Base-by-base conservation (phyloP, 2,888 invertebrate species). In the Eupithecia exiguata region DNA sequence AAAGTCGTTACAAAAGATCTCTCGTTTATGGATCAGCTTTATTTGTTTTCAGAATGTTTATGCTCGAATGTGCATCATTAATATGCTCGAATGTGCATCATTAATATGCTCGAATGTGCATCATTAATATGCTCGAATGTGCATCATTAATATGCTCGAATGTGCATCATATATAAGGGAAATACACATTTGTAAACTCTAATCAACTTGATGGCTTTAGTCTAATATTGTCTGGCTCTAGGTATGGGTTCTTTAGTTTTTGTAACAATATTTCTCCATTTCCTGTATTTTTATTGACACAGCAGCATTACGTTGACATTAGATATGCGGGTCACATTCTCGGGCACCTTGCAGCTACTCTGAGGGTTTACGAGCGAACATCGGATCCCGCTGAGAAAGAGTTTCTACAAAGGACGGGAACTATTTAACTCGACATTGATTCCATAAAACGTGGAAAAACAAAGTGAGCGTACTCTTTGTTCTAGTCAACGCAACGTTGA, bases 251-350 rank as follows among this genome's bases (percentile, higher is more conserved):
- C 18, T n/a, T 18, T 46, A 46, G 46, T 18, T 5, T 30, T 30
- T 61, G 61, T 61, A 16, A 16, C 5, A 61, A 30, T 16, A 61
- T 61, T 30, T 30, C 30, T 30, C 30, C 2, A 61, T 61, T 16
- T 61, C 1, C 9, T 21, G n/a, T n/a, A 46, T 46, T 46, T 43
- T 46, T 46, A n/a, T 46, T n/a, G 46, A 18, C 7, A 18, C 46
- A 46, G 18, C 46, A 18, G 7, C 46, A 61, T 61, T 61, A 71
- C 38, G 58, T 58, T 30, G 49, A 35, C 63, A 69, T 69, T 77
- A 40, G 62, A 68, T 70, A 79, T 76, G 76, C 74, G 66, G 49
- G 61, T 12, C 66, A 70, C 72, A 77, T 46, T n/a, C 68, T 62
- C 74, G 74, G 73, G 69, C 74, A 74, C 76, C 73, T 76, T n/a